These are phyloP conservation scores for Fratercula arctica DNA, from an alignment of 2,797 vertebrate species.

Conservation along the genomic window DNA sequence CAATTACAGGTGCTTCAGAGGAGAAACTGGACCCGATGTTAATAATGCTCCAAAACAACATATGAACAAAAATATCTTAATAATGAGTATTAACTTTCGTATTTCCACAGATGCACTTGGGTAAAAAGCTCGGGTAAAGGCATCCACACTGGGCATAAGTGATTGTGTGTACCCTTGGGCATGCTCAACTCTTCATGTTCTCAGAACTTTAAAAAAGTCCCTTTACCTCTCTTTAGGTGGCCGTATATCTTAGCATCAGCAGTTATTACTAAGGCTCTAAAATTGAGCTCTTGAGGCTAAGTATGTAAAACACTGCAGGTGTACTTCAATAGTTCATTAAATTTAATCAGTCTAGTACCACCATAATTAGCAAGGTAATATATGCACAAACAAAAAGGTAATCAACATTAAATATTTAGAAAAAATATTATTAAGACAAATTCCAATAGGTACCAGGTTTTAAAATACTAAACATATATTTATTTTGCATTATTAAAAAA, in stretches of 20 bases:
- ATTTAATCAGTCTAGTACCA: not conserved
- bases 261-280: not conserved
- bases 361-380: slow-evolving; percentile 7
- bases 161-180: not conserved
- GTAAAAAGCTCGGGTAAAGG: not conserved
- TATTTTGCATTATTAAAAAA: not conserved
- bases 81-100: not conserved
- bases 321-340: not conserved
- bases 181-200: not conserved
- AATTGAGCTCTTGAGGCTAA: not conserved
- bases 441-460: not conserved
- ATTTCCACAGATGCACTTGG: not conserved
- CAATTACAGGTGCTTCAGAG: not conserved
- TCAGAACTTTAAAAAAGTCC: not conserved
- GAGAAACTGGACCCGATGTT: not conserved
- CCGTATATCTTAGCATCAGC: not conserved
- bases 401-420: not conserved
- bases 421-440: not conserved
- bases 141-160: not conserved
- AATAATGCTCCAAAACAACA: not conserved
- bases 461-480: not conserved
- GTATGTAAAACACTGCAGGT: not conserved
- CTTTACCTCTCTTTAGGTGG: not conserved
- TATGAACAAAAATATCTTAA: not conserved
- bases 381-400: not conserved